Percentiles rank a stretch among this genome's conserved stretches.
phyloP scores from a whole-genome alignment of 2,113 vertebrate species.

The Gallinago undulata region DNA sequence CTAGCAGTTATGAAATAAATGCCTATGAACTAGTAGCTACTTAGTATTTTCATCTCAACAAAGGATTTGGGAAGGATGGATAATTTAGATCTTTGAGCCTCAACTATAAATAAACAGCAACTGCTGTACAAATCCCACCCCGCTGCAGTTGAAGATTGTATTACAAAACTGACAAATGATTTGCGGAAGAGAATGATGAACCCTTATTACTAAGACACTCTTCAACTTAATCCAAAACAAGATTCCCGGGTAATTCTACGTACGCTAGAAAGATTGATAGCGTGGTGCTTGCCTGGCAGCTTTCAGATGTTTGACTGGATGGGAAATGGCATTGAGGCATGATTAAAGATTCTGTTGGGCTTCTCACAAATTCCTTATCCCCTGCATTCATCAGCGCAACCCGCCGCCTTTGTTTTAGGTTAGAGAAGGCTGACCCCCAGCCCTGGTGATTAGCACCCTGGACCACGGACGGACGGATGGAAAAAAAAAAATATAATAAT shows the following conservation, averaged over 20 bases:
- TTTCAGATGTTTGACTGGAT: constrained; percentile 70
- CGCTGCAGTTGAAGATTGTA: constrained; percentile 41
- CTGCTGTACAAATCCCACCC: constrained; percentile 51
- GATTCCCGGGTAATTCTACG: constrained; percentile 71
- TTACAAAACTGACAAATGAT: constrained; percentile 72
- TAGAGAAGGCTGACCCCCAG: constrained; percentile 71
- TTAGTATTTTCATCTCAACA: constrained; percentile 60
- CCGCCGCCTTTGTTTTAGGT: constrained; percentile 54
- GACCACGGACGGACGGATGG: neutral
- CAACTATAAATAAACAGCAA: constrained; percentile 59
- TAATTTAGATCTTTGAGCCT: constrained; percentile 65
- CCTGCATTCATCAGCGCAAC: constrained; percentile 67
- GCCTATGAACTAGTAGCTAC: constrained; percentile 49
- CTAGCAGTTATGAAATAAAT: constrained; percentile 65
- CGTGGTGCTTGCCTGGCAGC: constrained; percentile 60
- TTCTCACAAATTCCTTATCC: constrained; percentile 67
- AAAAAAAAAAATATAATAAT: neutral
- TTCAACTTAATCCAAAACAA: constrained; percentile 76
- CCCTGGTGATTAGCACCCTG: constrained; percentile 5
- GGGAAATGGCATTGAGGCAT: constrained; percentile 50
- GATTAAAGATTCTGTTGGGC: constrained; percentile 60
- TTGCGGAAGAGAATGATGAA: constrained; percentile 73
- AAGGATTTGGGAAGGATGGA: constrained; percentile 48
- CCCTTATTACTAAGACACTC: constrained; percentile 72
- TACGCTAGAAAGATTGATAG: constrained; percentile 65